phyloP scores from a whole-genome alignment of 2,113 vertebrate genomes.

The Brienomyrus brachyistius region DNA sequence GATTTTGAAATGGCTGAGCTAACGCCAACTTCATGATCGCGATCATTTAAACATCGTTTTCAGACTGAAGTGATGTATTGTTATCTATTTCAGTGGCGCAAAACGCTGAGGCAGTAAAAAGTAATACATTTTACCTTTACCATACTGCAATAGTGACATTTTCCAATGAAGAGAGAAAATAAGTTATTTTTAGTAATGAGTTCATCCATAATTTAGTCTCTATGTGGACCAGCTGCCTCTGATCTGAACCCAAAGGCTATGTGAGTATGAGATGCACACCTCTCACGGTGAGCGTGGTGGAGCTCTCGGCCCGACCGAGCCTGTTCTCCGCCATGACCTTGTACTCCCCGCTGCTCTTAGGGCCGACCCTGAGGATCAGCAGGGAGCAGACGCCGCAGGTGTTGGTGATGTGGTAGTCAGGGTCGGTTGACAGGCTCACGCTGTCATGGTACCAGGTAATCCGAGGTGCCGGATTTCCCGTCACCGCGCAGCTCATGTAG shows the following conservation, averaged over 20 bases:
- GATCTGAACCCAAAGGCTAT: neutral
- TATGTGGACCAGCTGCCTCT: neutral
- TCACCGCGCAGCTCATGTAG: constrained; percentile 78
- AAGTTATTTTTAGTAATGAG: neutral
- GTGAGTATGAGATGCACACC: constrained; percentile 46
- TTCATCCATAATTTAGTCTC: neutral
- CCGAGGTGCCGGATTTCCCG: constrained; percentile 64
- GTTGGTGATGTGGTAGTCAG: constrained; percentile 63
- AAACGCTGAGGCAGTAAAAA: neutral
- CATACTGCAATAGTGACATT: neutral
- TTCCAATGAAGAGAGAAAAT: neutral
- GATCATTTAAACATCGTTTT: neutral
- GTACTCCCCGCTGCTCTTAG: constrained; percentile 67
- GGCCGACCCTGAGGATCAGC: constrained; percentile 59
- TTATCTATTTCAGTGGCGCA: neutral
- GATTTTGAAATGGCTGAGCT: neutral
- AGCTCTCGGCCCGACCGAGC: constrained; percentile 62
- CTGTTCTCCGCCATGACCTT: constrained; percentile 63
- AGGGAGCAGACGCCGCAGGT: constrained; percentile 78
- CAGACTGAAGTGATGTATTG: neutral
- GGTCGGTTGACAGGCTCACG: constrained; percentile 58
- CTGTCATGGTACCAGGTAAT: constrained; percentile 74
- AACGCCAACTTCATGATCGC: neutral
- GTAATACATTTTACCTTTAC: neutral
- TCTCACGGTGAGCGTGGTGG: constrained; percentile 64